Conservation (phyloP, 2,113 vertebrate species). For the Sigmodon hispidus region DNA sequence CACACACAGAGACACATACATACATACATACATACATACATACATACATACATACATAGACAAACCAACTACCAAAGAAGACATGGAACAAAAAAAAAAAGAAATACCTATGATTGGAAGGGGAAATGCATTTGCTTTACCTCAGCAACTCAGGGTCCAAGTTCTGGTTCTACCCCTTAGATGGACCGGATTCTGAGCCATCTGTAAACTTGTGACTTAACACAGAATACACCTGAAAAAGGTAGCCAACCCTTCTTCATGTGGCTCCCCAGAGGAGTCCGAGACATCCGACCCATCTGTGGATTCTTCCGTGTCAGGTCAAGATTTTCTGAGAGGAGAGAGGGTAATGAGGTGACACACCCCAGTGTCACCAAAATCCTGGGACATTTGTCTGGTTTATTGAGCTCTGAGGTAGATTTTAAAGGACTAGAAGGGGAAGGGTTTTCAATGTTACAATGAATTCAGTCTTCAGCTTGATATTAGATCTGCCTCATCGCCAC, state of each 20-base stretch:
- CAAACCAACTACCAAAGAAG: background rate
- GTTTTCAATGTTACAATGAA: slow-evolving; percentile 1
- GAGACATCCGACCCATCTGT: background rate
- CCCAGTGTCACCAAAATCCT: background rate
- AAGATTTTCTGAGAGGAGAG: background rate
- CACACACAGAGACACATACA: background rate
- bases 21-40: background rate
- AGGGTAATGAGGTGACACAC: background rate
- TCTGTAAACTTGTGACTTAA: background rate
- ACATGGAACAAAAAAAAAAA: background rate
- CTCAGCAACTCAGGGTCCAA: background rate
- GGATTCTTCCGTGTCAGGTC: background rate
- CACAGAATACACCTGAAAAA: background rate
- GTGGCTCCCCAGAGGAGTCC: background rate
- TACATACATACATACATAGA: background rate
- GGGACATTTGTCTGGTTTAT: background rate
- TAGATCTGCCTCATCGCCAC: background rate
- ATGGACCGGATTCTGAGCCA: background rate
- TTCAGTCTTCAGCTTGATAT: background rate
- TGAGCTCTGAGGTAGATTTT: background rate
- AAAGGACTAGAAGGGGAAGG: background rate
- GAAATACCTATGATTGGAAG: background rate
- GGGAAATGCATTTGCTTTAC: background rate
- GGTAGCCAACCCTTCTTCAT: background rate
- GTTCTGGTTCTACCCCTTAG: background rate